Evolutionary conservation across 2,888 invertebrate species (phyloP).

Genomic region (Troides oblongomaculatus): DNA sequence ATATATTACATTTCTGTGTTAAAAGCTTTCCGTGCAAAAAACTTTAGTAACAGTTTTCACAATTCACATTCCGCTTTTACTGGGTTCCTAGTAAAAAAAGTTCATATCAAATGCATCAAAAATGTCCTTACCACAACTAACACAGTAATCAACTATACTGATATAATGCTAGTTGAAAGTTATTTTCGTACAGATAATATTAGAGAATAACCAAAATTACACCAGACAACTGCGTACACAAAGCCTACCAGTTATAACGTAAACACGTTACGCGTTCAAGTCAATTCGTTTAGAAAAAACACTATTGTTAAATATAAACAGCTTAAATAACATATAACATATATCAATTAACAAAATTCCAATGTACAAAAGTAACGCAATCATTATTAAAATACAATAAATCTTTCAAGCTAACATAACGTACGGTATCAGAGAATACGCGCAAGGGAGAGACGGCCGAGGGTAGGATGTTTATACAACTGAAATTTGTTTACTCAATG

Average conservation of each 20-base stretch:
- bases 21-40: constrained; percentile 75
- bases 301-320: constrained; percentile 74
- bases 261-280: constrained; percentile 66
- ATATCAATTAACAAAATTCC: constrained; percentile 72
- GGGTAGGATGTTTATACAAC: constrained; percentile 6
- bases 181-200: constrained; percentile 67
- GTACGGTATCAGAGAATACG: constrained; percentile 55
- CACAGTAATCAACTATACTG: constrained; percentile 71
- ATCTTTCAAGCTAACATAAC: constrained; percentile 71
- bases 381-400: constrained; percentile 69
- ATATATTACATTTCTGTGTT: constrained; percentile 78
- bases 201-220: constrained; percentile 69
- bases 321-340: constrained; percentile 73
- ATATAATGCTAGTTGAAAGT: constrained; percentile 71
- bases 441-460: constrained; percentile 30
- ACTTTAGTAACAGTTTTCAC: constrained; percentile 73
- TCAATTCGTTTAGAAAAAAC: constrained; percentile 71
- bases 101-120: constrained; percentile 80
- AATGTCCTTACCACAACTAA: constrained; percentile 79
- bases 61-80: constrained; percentile 68
- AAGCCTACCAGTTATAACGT: constrained; percentile 66
- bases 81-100: constrained; percentile 79
- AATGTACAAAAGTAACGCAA: constrained; percentile 79
- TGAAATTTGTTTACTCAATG: not conserved
- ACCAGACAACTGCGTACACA: constrained; percentile 73